Evolutionary conservation across 1,140 invertebrate genomes (phyloP), one percentile per base, ranked within the genome.

Genomic region (Aphelinus certus): DNA sequence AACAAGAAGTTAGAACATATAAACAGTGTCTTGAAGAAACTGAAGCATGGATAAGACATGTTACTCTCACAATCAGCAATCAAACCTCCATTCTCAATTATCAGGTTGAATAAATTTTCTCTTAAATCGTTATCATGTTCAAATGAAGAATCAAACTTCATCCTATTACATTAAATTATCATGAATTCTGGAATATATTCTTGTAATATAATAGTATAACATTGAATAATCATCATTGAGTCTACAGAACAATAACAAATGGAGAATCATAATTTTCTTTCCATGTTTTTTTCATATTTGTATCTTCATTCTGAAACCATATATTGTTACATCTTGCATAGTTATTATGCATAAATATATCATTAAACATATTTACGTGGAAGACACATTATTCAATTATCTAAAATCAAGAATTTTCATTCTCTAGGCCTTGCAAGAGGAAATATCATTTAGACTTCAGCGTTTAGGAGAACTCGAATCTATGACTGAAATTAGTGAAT

Each of bases 11-110:
- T 7, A 79, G 87, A 43, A 78, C 88, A 56, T 93, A 94, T 77
- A 90, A 90, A 82, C 80, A 85, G 64, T 88, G 92, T 79, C 86
- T 93, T 55, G 88, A 88, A 53, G 90, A 93, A 80, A 89, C 92
- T 0, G 91, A 93, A 78, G 80, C 84, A 56, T 93, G 92, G 92
- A 83, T 93, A 26, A 81, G 73, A 76, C 80, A 75, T 10, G 74
- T 87, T 45, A 76, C 81, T 61, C 66, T 81, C 0, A 77, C 74
- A 9, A 81, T 88, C 3, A 81, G 76, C 62, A 78, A 80, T 46
- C 78, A 79, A 62, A 79, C 79, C 1, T 68, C 48, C 43, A 71
- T 68, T 60, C 76, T 75, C 55, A 78, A 82, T 60, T 83, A 78
- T 68, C 80, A 83, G 83, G 84, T 86, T 75, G 64, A 56, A 60